A percentile compares a stretch with the other conserved stretches of the same genome.
Evolutionary conservation across 2,113 vertebrate species (phyloP).

Genomic region (Epinephelus fuscoguttatus): DNA sequence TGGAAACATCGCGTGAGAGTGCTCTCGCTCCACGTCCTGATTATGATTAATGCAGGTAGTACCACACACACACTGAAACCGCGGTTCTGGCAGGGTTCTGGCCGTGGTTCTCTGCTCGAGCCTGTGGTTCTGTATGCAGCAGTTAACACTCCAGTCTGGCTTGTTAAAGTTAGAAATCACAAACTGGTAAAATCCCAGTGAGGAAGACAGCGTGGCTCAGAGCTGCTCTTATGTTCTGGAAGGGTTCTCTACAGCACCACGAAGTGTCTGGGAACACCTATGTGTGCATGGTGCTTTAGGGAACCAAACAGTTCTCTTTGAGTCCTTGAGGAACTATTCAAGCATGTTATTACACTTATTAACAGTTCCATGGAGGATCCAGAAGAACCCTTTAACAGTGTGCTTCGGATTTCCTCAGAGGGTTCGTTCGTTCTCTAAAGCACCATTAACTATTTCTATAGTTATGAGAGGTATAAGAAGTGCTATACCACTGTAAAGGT

Average conservation of each 20-base stretch:
- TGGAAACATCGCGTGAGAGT: constrained; percentile 86
- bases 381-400: neutral
- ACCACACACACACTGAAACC: constrained; percentile 71
- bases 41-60: constrained; percentile 86
- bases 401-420: too few relatives aligned
- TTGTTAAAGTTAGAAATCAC: constrained; percentile 56
- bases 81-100: constrained; percentile 69
- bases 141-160: constrained; percentile 48
- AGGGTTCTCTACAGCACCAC: neutral
- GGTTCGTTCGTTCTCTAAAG: too few relatives aligned
- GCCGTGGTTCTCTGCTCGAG: constrained; percentile 34
- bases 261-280: neutral
- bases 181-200: constrained; percentile 35
- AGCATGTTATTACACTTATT: too few relatives aligned
- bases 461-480: too few relatives aligned
- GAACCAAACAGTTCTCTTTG: neutral
- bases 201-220: neutral
- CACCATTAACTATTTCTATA: too few relatives aligned
- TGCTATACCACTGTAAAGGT: too few relatives aligned
- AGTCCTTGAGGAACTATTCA: neutral
- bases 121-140: constrained; percentile 55
- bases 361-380: neutral
- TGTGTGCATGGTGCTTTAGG: neutral
- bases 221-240: neutral
- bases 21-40: constrained; percentile 79